A percentile compares a stretch with the other conserved stretches of the same genome.
These are phyloP conservation scores for Girardinus metallicus DNA, from an alignment of 2,797 vertebrate genomes.

Conservation along the genomic window DNA sequence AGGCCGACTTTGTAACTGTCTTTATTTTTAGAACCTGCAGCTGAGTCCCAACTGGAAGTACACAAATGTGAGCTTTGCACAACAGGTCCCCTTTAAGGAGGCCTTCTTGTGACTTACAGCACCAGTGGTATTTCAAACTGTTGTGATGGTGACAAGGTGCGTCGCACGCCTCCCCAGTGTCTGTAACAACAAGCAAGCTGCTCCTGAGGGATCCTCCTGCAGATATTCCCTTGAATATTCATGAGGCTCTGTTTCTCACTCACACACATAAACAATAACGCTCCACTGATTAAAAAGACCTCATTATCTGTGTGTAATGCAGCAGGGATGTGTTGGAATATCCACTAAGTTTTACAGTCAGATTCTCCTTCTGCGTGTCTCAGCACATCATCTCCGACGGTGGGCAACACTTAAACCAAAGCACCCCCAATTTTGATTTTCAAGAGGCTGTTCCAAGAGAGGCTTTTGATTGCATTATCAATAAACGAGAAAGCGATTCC, in stretches of 20 bases:
- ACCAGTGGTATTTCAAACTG: conserved; percentile 33
- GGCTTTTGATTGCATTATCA: conserved; percentile 70
- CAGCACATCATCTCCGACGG: conserved; percentile 52
- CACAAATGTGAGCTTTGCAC: too few species aligned
- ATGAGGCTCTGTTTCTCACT: conserved; percentile 50
- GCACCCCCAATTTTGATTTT: conserved; percentile 60
- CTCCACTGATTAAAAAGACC: conserved; percentile 75
- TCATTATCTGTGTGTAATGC: conserved; percentile 70
- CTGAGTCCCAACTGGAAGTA: too few species aligned
- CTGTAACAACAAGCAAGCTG: conserved; percentile 63
- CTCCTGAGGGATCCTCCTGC: conserved; percentile 64
- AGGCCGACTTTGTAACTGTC: too few species aligned
- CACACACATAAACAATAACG: conserved; percentile 58
- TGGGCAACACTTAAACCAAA: conserved; percentile 41
- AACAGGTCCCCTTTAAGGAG: conserved; percentile 17
- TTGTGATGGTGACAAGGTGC: conserved; percentile 45
- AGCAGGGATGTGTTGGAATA: conserved; percentile 66
- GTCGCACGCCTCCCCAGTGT: conserved; percentile 37
- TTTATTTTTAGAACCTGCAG: too few species aligned
- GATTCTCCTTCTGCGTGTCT: conserved; percentile 58
- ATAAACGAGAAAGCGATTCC: conserved; percentile 55
- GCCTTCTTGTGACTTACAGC: conserved; percentile 11
- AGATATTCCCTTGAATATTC: conserved; percentile 70
- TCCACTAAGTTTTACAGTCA: conserved; percentile 61
- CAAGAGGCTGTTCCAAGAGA: conserved; percentile 52